Conservation (phyloP, 2,888 invertebrate genomes). For the Synergus gifuensis region DNA sequence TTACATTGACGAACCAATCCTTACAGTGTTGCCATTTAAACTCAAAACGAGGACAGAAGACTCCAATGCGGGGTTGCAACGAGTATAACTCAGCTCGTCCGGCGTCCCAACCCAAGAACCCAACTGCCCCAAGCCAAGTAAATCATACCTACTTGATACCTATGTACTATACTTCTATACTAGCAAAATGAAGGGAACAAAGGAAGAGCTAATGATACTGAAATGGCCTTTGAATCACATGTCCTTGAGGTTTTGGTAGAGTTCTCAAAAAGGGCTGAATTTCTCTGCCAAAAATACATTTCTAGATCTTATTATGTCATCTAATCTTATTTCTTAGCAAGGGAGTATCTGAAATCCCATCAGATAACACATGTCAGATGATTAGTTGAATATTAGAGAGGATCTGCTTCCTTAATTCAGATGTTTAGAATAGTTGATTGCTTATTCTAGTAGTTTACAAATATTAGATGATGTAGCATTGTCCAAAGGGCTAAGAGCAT, state of each 20-base stretch:
- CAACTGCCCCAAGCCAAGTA: not conserved
- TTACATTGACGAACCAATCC: constrained; percentile 18
- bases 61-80: not conserved
- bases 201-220: not conserved
- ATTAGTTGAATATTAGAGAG: too few relatives aligned
- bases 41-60: not conserved
- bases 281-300: too few relatives aligned
- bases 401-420: too few relatives aligned
- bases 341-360: too few relatives aligned
- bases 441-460: too few relatives aligned
- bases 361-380: too few relatives aligned
- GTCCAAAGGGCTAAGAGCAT: too few relatives aligned
- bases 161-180: too few relatives aligned
- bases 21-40: constrained; percentile 19
- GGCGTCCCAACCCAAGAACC: not conserved
- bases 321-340: too few relatives aligned
- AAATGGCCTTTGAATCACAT: not conserved
- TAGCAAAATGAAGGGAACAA: not conserved
- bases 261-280: not conserved
- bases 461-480: too few relatives aligned
- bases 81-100: not conserved
- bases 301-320: too few relatives aligned
- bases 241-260: not conserved
- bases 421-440: too few relatives aligned
- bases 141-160: not conserved